Evolutionary conservation across 2,888 invertebrate species (phyloP).

Genomic region (Tinea semifulvella): DNA sequence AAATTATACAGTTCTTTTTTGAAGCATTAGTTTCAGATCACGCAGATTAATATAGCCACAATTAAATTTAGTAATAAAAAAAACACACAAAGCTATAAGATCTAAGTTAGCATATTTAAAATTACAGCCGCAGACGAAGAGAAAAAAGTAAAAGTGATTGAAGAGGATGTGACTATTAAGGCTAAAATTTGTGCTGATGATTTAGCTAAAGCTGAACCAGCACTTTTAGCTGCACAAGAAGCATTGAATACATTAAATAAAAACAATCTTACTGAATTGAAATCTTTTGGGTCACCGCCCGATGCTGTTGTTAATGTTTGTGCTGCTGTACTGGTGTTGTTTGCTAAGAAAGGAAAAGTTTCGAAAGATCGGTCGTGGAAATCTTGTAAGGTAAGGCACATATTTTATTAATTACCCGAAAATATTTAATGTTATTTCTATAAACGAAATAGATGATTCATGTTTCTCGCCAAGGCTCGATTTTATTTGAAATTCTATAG

Average conservation of each 20-base stretch:
- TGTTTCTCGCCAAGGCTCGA: too few species aligned
- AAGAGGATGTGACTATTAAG: constrained; percentile 86
- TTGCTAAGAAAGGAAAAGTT: constrained; percentile 82
- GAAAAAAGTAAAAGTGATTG: constrained; percentile 88
- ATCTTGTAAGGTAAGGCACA: constrained; percentile 72
- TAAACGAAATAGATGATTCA: too few species aligned
- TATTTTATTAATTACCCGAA: too few species aligned
- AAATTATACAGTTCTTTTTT: too few species aligned
- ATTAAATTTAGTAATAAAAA: too few species aligned
- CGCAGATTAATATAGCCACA: too few species aligned
- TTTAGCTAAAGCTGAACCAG: constrained; percentile 91
- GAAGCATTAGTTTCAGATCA: too few species aligned
- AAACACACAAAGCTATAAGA: too few species aligned
- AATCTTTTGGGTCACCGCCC: constrained; percentile 93
- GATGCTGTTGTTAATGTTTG: constrained; percentile 87
- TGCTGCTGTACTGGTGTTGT: constrained; percentile 88
- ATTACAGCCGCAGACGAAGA: constrained; percentile 85
- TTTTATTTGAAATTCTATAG: too few species aligned
- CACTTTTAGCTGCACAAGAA: constrained; percentile 86
- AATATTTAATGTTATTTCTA: too few species aligned
- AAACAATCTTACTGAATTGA: constrained; percentile 91
- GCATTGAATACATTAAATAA: constrained; percentile 94
- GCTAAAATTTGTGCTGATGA: constrained; percentile 89
- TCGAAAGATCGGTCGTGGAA: constrained; percentile 95
- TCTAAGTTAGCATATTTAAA: too few species aligned